phyloP scores from a whole-genome alignment of 1,140 invertebrate species.

The Plectrocnemia conspersa region DNA sequence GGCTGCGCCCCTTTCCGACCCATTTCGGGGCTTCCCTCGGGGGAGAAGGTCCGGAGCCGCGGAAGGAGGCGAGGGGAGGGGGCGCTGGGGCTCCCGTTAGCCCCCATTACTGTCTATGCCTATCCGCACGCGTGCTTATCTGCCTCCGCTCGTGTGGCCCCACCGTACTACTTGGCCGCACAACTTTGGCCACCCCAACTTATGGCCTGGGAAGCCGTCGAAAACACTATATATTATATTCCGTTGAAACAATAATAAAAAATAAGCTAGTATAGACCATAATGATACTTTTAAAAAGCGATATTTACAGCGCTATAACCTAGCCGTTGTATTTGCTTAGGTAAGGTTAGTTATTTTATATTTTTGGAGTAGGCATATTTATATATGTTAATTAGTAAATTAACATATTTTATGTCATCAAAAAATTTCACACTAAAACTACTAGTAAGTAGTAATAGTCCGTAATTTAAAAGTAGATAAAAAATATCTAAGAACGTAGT shows the following conservation, averaged over 20 bases:
- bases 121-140: slow-evolving; percentile 31
- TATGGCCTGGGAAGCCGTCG: slow-evolving; percentile 15
- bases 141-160: slow-evolving; percentile 34
- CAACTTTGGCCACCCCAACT: slow-evolving; percentile 34
- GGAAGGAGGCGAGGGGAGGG: slow-evolving; percentile 33
- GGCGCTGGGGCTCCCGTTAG: slow-evolving; percentile 39
- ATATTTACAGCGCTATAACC: too few relatives aligned
- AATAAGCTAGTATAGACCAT: too few relatives aligned
- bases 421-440: too few relatives aligned
- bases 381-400: too few relatives aligned
- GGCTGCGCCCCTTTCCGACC: slow-evolving; percentile 40
- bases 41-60: slow-evolving; percentile 47
- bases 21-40: slow-evolving; percentile 38
- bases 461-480: too few relatives aligned
- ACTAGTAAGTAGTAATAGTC: too few relatives aligned
- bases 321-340: too few relatives aligned
- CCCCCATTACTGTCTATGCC: slow-evolving; percentile 29
- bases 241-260: slow-evolving; percentile 16
- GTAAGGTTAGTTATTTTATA: too few relatives aligned
- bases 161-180: slow-evolving; percentile 31
- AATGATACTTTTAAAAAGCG: too few relatives aligned
- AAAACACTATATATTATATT: slow-evolving; percentile 17
- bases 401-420: too few relatives aligned
- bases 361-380: too few relatives aligned
- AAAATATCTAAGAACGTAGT: too few relatives aligned